A percentile compares a stretch with the other conserved stretches of the same genome.
Evolutionary conservation across 2,797 vertebrate species (phyloP).

Genomic region (Dendrocincla tyrannina): DNA sequence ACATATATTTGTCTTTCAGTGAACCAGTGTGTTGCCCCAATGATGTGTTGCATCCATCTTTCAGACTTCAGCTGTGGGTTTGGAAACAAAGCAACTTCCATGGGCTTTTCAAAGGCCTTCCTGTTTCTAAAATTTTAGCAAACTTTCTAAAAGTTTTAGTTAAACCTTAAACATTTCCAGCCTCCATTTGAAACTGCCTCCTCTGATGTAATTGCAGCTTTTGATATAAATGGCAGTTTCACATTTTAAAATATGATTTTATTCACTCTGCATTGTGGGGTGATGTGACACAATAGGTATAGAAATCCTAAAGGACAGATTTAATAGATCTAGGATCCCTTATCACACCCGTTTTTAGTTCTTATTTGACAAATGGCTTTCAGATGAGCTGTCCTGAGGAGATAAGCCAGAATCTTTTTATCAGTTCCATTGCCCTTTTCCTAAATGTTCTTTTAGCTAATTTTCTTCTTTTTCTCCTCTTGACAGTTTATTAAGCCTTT

Average conservation of each 20-base stretch:
- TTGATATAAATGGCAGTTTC: not conserved
- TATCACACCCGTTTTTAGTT: slow-evolving; percentile 33
- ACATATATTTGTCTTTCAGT: not conserved
- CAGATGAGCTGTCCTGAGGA: slow-evolving; percentile 30
- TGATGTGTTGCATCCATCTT: not conserved
- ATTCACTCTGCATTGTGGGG: not conserved
- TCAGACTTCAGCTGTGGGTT: not conserved
- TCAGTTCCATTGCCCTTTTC: slow-evolving; percentile 15
- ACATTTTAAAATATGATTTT: slow-evolving; percentile 32
- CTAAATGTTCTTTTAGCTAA: slow-evolving; percentile 12
- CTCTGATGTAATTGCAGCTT: not conserved
- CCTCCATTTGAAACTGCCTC: not conserved
- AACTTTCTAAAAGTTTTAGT: not conserved
- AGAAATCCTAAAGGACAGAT: slow-evolving; percentile 39
- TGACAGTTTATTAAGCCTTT: not conserved
- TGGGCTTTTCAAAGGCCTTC: not conserved
- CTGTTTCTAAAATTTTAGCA: not conserved
- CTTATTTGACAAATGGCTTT: slow-evolving; percentile 49
- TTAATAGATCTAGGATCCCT: slow-evolving; percentile 53
- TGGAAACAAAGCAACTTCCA: not conserved
- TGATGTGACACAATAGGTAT: slow-evolving; percentile 5
- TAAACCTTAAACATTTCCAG: not conserved
- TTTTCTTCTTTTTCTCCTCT: slow-evolving; percentile 8
- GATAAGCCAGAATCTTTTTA: slow-evolving; percentile 30
- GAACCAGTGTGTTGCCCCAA: not conserved